Evolutionary conservation across 2,113 vertebrate species (phyloP).

Genomic region (Austrofundulus limnaeus): DNA sequence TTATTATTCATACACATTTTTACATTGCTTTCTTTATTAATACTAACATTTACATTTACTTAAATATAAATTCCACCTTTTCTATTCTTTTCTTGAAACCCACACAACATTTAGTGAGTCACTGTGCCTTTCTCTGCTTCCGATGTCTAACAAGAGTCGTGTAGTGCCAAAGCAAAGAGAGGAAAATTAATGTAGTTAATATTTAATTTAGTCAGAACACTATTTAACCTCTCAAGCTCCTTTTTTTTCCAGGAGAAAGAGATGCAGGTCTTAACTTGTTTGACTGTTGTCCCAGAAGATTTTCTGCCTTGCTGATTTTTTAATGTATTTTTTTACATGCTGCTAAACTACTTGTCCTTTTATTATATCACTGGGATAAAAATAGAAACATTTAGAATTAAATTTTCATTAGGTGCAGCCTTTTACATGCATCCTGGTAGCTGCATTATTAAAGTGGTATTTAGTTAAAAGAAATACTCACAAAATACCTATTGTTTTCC

Average conservation of each 20-base stretch:
- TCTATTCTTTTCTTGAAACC: not conserved
- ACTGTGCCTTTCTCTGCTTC: conserved; percentile 25
- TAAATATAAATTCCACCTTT: not conserved
- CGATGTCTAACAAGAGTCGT: conserved; percentile 1
- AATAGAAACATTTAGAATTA: conserved; percentile 40
- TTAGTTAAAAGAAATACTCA: not conserved
- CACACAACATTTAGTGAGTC: conserved; percentile 6
- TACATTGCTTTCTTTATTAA: not conserved
- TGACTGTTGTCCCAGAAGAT: conserved; percentile 19
- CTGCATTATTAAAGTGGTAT: not conserved
- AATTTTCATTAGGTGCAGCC: conserved; percentile 27
- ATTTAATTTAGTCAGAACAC: conserved; percentile 54
- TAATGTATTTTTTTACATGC: conserved; percentile 9
- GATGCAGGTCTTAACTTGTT: conserved; percentile 8
- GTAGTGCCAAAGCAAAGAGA: conserved; percentile 20
- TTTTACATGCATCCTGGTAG: conserved; percentile 8
- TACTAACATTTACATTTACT: not conserved
- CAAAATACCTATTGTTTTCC: not conserved
- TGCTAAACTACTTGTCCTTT: conserved; percentile 23
- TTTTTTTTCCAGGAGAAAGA: conserved; percentile 23
- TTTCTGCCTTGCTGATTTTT: conserved; percentile 38
- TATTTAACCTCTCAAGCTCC: conserved; percentile 41
- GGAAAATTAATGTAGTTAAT: conserved; percentile 57
- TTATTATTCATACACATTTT: not conserved
- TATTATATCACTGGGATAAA: conserved; percentile 33